Evolutionary conservation across 1,140 invertebrate species (phyloP).

Genomic region (Drepana arcuata): DNA sequence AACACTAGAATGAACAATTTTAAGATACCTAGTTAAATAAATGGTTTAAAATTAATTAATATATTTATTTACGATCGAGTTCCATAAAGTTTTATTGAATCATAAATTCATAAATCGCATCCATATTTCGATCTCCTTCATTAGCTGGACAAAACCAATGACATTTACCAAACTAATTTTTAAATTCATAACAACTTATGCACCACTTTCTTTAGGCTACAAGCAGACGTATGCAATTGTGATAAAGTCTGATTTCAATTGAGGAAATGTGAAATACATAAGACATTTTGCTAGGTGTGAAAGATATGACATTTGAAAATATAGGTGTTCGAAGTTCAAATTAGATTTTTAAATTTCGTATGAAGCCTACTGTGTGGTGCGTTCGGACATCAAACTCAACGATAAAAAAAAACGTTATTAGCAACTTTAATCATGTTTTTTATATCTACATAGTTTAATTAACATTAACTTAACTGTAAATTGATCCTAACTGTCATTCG

Average conservation of each 20-base stretch:
- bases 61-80: no score
- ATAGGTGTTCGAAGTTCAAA: constrained; percentile 28
- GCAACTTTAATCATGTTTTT: no score
- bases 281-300: constrained; percentile 32
- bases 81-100: no score
- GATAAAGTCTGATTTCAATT: constrained; percentile 9
- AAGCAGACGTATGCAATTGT: not conserved
- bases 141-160: constrained; percentile 59
- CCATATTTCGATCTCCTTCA: constrained; percentile 41
- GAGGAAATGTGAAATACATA: constrained; percentile 1
- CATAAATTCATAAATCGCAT: constrained; percentile 25
- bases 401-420: no score
- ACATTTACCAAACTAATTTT: constrained; percentile 37
- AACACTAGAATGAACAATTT: no score
- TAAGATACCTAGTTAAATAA: no score
- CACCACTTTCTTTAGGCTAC: not conserved
- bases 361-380: constrained; percentile 9
- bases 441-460: not conserved
- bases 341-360: constrained; percentile 36
- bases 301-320: constrained; percentile 49
- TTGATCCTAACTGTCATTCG: not conserved
- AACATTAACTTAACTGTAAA: not conserved
- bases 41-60: no score
- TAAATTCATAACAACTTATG: constrained; percentile 16
- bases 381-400: not conserved